phyloP scores from a whole-genome alignment of 2,888 invertebrate genomes.

The Cryptophagus acutangulus region DNA sequence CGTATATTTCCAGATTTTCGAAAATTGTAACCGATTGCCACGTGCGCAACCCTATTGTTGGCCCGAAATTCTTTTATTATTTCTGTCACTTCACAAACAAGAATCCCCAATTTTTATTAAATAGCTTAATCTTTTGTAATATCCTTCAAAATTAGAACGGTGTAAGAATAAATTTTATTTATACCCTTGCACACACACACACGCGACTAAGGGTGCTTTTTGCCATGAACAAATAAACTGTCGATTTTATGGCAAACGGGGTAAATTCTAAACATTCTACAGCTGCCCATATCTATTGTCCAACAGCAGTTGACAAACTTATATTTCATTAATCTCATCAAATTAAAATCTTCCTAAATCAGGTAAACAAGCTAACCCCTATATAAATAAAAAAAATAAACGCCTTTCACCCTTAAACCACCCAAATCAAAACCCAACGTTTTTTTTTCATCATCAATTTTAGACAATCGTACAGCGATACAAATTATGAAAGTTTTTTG shows the following conservation, averaged over 20 bases:
- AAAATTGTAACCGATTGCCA: too few species aligned
- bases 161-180: constrained; percentile 36
- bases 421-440: too few species aligned
- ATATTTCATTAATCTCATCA: too few species aligned
- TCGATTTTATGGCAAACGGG: constrained; percentile 35
- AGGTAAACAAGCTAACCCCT: too few species aligned
- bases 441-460: too few species aligned
- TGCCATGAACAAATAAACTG: constrained; percentile 37
- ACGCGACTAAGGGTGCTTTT: constrained; percentile 30
- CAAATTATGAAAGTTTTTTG: too few species aligned
- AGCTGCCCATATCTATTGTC: too few species aligned
- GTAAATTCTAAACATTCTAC: constrained; percentile 33
- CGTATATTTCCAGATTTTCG: constrained; percentile 14
- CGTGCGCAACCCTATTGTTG: constrained; percentile 3
- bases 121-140: constrained; percentile 33
- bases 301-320: too few species aligned
- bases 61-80: constrained; percentile 30
- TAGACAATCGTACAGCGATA: too few species aligned
- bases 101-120: constrained; percentile 29
- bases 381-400: too few species aligned
- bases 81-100: constrained; percentile 29
- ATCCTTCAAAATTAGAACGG: constrained; percentile 32
- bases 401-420: too few species aligned
- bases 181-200: constrained; percentile 20
- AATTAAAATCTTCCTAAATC: too few species aligned